Evolutionary conservation across 2,888 invertebrate genomes (phyloP), one percentile per base, ranked within the genome.

Genomic region (Chromoteleia sp.): DNA sequence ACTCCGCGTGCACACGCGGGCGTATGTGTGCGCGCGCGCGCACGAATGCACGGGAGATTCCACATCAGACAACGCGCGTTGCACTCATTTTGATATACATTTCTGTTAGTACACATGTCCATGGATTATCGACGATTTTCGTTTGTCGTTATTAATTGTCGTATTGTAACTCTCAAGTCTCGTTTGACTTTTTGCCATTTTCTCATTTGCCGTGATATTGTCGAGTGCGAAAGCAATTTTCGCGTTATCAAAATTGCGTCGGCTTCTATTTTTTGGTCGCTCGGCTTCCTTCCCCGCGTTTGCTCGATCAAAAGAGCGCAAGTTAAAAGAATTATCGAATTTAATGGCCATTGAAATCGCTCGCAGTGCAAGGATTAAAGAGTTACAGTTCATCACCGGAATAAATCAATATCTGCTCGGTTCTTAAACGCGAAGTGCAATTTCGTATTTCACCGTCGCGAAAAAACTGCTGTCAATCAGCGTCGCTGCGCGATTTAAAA

Each of bases 61-160:
- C 70, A 63, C 83, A 70, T 56, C 73, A 59, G 61, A 71, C 71
- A 59, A 45, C 48, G 45, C 25, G 36, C 21, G 29, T 39, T 71
- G 75, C 81, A 71, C 76, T 76, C 81, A 76, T 81, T 81, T 76
- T 71, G 65, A 54, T 61, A 76, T 54, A 81, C 76, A 76, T 59
- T 45, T 59, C 81, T 59, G 76, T 71, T 71, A n/a, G 75, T 71
- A 76, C 71, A 81, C 54, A 71, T 61, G 81, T 76, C 76, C 81
- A 67, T 67, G 71, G 76, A 81, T 81, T 81, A 81, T 81, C 76
- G 81, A 81, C 67, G 71, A 76, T 73, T 81, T 81, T 81, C 75
- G 59, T 75, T 76, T 67, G 75, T 70, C 75, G 80, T 75, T 81
- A 81, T 81, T 81, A 81, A 81, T 81, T 75, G 75, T 54, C 71